Conservation (phyloP, 2,797 vertebrate species). For the Sebastes nivosus region DNA sequence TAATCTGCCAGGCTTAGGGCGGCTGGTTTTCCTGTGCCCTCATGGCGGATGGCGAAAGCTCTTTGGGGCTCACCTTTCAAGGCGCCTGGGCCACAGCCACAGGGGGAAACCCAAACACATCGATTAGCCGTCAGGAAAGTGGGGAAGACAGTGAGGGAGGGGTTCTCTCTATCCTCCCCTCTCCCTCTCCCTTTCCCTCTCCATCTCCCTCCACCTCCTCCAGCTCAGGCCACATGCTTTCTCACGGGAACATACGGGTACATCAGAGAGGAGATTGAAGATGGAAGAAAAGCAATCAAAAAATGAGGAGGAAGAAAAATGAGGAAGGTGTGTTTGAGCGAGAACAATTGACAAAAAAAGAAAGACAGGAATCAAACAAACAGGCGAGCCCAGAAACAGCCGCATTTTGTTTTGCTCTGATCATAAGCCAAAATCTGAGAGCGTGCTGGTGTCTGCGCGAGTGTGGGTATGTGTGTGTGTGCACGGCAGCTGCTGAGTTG, state of each 20-base stretch:
- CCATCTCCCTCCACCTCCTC: background rate
- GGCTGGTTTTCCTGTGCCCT: slow-evolving; percentile 38
- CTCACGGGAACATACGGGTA: slow-evolving; percentile 39
- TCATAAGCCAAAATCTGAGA: slow-evolving; percentile 65
- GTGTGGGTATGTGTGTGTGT: slow-evolving; percentile 7
- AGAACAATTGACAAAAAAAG: slow-evolving; percentile 53
- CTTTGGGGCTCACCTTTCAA: slow-evolving; percentile 46
- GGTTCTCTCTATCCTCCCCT: background rate
- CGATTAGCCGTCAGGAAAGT: slow-evolving; percentile 54
- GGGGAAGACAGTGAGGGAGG: background rate
- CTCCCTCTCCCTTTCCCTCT: background rate
- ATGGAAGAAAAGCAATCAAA: slow-evolving; percentile 15
- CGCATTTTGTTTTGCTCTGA: slow-evolving; percentile 67
- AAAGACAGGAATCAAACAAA: slow-evolving; percentile 59
- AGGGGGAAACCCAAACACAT: slow-evolving; percentile 68
- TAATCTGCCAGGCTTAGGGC: slow-evolving; percentile 70
- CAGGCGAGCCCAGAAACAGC: slow-evolving; percentile 44
- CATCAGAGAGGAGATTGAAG: background rate
- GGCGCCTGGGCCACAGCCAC: slow-evolving; percentile 44
- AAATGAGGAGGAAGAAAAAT: slow-evolving; percentile 24
- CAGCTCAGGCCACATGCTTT: slow-evolving; percentile 29
- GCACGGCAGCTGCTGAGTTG: slow-evolving; percentile 49
- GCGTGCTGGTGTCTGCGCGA: slow-evolving; percentile 15
- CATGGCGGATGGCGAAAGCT: slow-evolving; percentile 32
- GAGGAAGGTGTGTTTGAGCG: slow-evolving; percentile 24